Evolutionary conservation across 2,113 vertebrate species (phyloP).

Genomic region (Eleginops maclovinus): DNA sequence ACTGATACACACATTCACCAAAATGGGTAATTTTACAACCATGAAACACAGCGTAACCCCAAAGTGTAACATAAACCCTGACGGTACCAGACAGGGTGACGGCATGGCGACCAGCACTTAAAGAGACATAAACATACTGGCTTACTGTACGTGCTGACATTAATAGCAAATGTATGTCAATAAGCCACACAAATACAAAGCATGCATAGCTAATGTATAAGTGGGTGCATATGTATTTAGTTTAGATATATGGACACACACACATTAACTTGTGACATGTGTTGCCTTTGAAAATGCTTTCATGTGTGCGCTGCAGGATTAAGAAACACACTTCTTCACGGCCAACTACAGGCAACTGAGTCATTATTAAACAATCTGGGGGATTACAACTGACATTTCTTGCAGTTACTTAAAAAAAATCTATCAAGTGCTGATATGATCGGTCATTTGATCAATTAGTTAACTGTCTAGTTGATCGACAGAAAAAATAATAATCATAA

Average conservation of each 20-base stretch:
- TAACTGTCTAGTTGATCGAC: no score
- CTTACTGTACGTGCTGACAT: not conserved
- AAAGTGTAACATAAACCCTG: slow-evolving; percentile 15
- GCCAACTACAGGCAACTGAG: slow-evolving; percentile 27
- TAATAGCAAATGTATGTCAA: not conserved
- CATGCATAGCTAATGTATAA: not conserved
- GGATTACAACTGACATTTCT: slow-evolving; percentile 14
- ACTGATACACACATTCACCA: not conserved
- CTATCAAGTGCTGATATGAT: no score
- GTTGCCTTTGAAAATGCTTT: slow-evolving; percentile 19
- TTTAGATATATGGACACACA: not conserved
- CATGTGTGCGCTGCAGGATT: slow-evolving; percentile 45
- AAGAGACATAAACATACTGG: not conserved
- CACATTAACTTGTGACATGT: slow-evolving; percentile 10
- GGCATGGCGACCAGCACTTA: not conserved
- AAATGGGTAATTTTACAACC: not conserved
- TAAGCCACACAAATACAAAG: not conserved
- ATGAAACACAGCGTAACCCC: slow-evolving; percentile 4
- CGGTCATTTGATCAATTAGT: no score
- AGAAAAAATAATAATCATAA: no score
- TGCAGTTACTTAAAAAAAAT: slow-evolving; percentile 2
- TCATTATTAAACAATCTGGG: slow-evolving; percentile 28
- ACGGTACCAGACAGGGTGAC: slow-evolving; percentile 14
- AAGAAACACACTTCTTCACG: slow-evolving; percentile 51
- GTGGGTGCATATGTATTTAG: slow-evolving; percentile 1